Conservation (phyloP, 2,888 invertebrate genomes). For the Crossocerus cetratus region DNA sequence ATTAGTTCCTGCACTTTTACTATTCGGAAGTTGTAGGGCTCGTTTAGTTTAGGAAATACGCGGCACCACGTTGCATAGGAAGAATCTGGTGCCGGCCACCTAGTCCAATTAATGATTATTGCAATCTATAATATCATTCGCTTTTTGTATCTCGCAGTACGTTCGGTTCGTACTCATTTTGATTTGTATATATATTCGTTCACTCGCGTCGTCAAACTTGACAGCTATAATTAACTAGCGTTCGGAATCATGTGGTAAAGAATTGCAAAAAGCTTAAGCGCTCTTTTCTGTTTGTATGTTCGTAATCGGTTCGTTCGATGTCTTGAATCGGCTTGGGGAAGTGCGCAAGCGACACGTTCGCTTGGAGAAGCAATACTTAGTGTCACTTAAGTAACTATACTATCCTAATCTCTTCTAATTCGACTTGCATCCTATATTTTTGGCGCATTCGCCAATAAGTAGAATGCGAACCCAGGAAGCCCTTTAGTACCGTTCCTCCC, state of each 20-base stretch:
- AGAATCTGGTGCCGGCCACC: not conserved
- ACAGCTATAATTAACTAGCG: not conserved
- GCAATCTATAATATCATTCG: not conserved
- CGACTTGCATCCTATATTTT: conserved; percentile 28
- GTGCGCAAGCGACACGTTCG: conserved; percentile 25
- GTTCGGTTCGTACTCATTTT: conserved; percentile 9
- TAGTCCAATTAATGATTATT: not conserved
- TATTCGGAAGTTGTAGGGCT: conserved; percentile 11
- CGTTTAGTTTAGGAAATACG: conserved; percentile 14
- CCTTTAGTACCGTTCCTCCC: too few species aligned
- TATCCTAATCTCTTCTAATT: conserved; percentile 27
- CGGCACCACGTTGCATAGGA: conserved; percentile 1
- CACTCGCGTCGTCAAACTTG: conserved; percentile 8
- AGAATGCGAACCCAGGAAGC: conserved; percentile 21
- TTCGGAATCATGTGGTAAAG: conserved; percentile 15
- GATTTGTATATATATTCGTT: conserved; percentile 31
- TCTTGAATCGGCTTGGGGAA: conserved; percentile 21
- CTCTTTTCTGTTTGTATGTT: conserved; percentile 26
- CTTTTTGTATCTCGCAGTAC: not conserved
- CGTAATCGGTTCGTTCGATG: conserved; percentile 1
- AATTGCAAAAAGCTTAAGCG: conserved; percentile 43
- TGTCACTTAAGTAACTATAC: conserved; percentile 34
- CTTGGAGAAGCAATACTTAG: conserved; percentile 55
- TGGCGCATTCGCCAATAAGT: conserved; percentile 18
- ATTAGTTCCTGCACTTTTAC: conserved; percentile 44